Conservation (phyloP, 2,797 vertebrate genomes). For the Peromyscus eremicus region DNA sequence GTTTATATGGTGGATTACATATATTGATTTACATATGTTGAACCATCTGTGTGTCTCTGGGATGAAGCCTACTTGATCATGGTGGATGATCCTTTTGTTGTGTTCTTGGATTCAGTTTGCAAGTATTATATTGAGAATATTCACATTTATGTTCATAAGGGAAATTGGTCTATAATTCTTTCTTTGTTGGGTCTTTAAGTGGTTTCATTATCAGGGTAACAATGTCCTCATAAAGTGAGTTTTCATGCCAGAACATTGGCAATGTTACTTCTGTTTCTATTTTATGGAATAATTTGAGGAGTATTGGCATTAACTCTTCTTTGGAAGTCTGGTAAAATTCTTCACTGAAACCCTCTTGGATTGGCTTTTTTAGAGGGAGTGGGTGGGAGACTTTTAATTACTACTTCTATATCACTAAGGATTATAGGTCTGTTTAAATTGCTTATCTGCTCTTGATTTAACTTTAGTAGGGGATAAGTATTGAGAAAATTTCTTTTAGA, state of each 20-base stretch:
- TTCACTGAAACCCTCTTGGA: background rate
- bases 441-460: background rate
- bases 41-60: background rate
- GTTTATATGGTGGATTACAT: background rate
- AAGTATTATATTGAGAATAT: background rate
- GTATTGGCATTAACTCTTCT: background rate
- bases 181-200: background rate
- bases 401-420: background rate
- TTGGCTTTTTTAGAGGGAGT: background rate
- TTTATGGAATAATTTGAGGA: background rate
- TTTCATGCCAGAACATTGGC: background rate
- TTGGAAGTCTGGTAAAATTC: background rate
- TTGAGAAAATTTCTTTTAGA: background rate
- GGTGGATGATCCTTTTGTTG: background rate
- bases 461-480: background rate
- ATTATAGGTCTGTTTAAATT: background rate
- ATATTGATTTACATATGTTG: background rate
- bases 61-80: background rate
- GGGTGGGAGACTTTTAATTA: background rate
- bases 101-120: background rate
- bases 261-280: background rate
- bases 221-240: background rate
- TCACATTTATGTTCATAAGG: background rate
- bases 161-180: background rate
- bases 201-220: background rate